phyloP scores from a whole-genome alignment of 2,888 invertebrate species.

The Thalpophila matura region DNA sequence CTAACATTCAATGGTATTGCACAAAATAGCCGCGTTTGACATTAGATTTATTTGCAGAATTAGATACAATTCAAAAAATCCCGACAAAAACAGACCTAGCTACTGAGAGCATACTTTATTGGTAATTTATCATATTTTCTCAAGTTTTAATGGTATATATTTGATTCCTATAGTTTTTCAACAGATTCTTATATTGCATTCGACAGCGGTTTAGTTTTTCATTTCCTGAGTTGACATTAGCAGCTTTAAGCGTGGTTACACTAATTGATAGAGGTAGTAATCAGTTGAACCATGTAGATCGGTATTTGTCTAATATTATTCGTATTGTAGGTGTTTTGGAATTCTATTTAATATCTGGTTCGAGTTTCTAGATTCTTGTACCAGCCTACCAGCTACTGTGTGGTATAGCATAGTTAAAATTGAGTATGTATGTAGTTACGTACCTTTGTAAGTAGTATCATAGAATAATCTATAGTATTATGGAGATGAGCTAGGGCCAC shows the following conservation, averaged over 20 bases:
- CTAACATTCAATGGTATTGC: slow-evolving; percentile 41
- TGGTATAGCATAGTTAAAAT: too few relatives aligned
- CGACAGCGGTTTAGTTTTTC: slow-evolving; percentile 64
- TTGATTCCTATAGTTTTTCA: slow-evolving; percentile 76
- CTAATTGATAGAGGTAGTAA: slow-evolving; percentile 64
- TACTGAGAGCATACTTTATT: slow-evolving; percentile 70
- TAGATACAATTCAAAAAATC: slow-evolving; percentile 75
- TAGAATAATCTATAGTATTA: too few relatives aligned
- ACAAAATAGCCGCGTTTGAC: slow-evolving; percentile 22
- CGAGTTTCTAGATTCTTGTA: slow-evolving; percentile 2
- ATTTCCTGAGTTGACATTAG: slow-evolving; percentile 61
- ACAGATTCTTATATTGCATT: slow-evolving; percentile 67
- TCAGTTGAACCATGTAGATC: slow-evolving; percentile 26
- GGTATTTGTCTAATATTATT: slow-evolving; percentile 46
- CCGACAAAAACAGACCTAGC: slow-evolving; percentile 71
- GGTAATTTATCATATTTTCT: slow-evolving; percentile 82
- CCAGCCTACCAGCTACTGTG: too few relatives aligned
- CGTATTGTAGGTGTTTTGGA: slow-evolving; percentile 48
- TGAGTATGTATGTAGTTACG: not conserved
- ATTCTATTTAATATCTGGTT: slow-evolving; percentile 34
- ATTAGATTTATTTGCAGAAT: slow-evolving; percentile 36
- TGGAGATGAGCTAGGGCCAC: too few relatives aligned
- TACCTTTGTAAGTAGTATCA: not conserved
- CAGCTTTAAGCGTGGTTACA: slow-evolving; percentile 60
- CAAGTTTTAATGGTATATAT: slow-evolving; percentile 79